phyloP scores from a whole-genome alignment of 2,113 vertebrate genomes.

The Eubucco bourcierii region DNA sequence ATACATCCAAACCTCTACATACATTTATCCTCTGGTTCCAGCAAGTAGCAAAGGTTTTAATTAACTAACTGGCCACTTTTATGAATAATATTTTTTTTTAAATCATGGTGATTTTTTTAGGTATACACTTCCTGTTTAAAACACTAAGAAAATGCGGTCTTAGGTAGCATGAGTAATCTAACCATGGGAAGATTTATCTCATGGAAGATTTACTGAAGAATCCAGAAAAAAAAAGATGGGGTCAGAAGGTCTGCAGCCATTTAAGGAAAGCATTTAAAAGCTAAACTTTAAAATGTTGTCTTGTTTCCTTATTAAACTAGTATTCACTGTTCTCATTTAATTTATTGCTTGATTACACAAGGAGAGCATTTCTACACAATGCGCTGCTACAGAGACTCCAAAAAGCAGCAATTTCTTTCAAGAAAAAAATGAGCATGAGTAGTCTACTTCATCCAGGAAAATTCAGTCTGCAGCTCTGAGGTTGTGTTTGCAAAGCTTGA shows the following conservation, averaged over 20 bases:
- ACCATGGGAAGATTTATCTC: neutral
- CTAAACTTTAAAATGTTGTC: neutral
- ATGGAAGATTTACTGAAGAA: neutral
- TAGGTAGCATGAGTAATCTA: rapidly evolving
- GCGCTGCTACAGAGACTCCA: neutral
- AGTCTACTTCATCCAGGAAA: neutral
- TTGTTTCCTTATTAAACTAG: neutral
- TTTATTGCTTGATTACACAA: neutral
- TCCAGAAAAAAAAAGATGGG: neutral
- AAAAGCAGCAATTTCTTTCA: neutral
- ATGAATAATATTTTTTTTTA: neutral
- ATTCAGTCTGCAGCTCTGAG: neutral
- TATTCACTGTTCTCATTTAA: neutral
- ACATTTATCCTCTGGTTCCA: neutral
- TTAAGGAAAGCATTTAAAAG: neutral
- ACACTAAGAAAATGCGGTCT: rapidly evolving
- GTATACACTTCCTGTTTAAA: neutral
- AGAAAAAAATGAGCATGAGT: neutral
- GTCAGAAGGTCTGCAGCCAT: neutral
- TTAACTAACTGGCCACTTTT: neutral
- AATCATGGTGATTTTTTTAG: neutral
- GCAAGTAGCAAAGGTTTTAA: neutral
- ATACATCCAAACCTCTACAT: rapidly evolving
- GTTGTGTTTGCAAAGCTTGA: neutral
- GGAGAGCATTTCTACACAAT: neutral